Conservation (phyloP, 2,113 vertebrate genomes). For the Nipponia nippon region DNA sequence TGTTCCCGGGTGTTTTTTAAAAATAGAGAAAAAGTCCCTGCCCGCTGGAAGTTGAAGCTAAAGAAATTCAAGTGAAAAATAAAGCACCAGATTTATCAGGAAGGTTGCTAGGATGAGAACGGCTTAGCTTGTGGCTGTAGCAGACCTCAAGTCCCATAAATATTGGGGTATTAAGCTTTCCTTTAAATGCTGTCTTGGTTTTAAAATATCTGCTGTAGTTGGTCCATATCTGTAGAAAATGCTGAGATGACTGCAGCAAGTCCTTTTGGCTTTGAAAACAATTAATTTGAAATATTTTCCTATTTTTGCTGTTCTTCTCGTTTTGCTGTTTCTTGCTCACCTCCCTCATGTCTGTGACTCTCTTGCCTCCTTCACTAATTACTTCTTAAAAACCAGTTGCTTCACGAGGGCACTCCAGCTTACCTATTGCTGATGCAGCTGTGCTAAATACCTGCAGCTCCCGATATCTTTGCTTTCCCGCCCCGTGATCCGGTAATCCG, state of each 20-base stretch:
- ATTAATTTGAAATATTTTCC: background rate
- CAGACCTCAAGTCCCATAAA: background rate
- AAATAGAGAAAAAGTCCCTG: fast-evolving
- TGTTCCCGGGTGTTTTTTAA: fast-evolving
- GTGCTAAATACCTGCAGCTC: background rate
- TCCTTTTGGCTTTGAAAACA: background rate
- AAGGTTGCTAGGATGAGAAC: background rate
- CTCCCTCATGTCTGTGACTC: background rate
- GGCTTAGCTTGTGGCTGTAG: background rate
- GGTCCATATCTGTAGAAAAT: background rate
- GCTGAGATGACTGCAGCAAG: background rate
- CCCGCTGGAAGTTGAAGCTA: background rate
- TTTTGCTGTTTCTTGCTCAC: no score
- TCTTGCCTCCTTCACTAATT: background rate
- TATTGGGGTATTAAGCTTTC: background rate
- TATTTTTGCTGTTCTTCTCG: background rate
- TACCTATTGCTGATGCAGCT: background rate
- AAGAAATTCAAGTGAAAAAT: background rate
- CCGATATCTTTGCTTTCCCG: background rate
- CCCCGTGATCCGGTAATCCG: fast-evolving
- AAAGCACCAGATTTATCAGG: background rate
- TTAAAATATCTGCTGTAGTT: background rate
- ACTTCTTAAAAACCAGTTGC: background rate
- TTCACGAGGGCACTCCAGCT: background rate
- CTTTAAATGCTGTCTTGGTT: background rate